Conservation (phyloP, 2,113 vertebrate species). For the Azemiops feae region DNA sequence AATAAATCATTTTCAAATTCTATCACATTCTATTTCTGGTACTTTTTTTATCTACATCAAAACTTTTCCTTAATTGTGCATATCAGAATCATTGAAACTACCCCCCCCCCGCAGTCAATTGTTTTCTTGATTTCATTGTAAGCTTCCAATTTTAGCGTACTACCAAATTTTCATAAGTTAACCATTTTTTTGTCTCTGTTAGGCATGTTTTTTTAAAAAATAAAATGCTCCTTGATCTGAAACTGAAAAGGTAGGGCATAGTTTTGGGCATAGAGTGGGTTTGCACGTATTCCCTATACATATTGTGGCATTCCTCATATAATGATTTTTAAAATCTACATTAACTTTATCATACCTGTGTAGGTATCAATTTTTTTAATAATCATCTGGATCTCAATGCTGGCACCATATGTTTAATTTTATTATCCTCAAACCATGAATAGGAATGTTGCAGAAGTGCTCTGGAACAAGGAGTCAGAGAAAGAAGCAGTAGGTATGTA, state of each 20-base stretch:
- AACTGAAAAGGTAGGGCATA: not conserved
- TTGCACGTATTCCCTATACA: not conserved
- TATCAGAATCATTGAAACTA: not conserved
- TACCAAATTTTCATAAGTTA: not conserved
- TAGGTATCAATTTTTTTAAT: not conserved
- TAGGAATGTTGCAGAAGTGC: conserved; percentile 53
- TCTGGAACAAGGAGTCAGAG: conserved; percentile 35
- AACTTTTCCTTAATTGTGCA: not conserved
- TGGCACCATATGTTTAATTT: conserved; percentile 60
- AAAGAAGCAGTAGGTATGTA: not conserved
- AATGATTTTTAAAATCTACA: not conserved
- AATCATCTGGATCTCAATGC: conserved; percentile 23
- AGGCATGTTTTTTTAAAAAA: not conserved
- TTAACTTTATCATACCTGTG: not conserved
- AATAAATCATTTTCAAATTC: not conserved
- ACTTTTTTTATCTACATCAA: not conserved
- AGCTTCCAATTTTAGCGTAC: not conserved
- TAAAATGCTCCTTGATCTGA: not conserved
- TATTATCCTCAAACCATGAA: conserved; percentile 67
- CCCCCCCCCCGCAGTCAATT: not conserved
- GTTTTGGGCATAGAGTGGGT: not conserved
- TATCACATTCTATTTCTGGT: not conserved
- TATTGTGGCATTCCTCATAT: not conserved
- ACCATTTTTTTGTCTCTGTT: not conserved
- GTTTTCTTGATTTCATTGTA: not conserved